Percentiles rank a stretch among this genome's conserved stretches.
phyloP scores from a whole-genome alignment of 2,888 invertebrate genomes.

The Hydropsyche betteni region DNA sequence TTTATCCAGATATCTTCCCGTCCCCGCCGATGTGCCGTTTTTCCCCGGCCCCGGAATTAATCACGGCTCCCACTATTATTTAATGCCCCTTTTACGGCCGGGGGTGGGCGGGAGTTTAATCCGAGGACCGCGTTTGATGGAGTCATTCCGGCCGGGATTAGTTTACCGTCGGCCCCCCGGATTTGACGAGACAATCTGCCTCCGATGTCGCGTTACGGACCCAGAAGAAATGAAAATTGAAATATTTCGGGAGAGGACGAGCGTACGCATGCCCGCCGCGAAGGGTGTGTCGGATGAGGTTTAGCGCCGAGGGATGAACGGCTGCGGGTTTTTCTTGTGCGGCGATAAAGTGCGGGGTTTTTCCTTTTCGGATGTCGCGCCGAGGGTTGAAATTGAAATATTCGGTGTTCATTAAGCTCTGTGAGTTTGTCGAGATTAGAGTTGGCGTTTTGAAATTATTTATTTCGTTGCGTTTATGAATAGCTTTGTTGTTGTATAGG shows the following conservation, averaged over 20 bases:
- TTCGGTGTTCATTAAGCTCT: too few relatives aligned
- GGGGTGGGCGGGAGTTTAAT: slow-evolving; percentile 35
- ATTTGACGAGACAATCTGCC: slow-evolving; percentile 32
- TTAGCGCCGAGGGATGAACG: too few relatives aligned
- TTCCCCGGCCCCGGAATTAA: slow-evolving; percentile 44
- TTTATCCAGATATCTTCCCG: slow-evolving; percentile 40
- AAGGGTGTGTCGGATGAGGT: too few relatives aligned
- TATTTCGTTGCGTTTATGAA: too few relatives aligned
- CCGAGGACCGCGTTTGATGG: slow-evolving; percentile 34
- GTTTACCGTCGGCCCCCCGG: slow-evolving; percentile 28
- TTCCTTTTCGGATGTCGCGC: too few relatives aligned
- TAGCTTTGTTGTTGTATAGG: too few relatives aligned
- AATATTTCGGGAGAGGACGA: background rate
- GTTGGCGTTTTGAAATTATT: too few relatives aligned
- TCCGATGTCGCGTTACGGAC: background rate
- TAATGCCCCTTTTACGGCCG: slow-evolving; percentile 48
- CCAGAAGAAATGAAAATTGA: slow-evolving; percentile 28
- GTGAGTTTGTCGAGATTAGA: too few relatives aligned
- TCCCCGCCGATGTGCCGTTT: slow-evolving; percentile 25
- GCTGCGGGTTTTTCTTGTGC: too few relatives aligned
- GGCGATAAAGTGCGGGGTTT: too few relatives aligned
- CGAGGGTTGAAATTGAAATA: too few relatives aligned
- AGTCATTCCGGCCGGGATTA: slow-evolving; percentile 37
- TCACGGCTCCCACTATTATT: slow-evolving; percentile 48
- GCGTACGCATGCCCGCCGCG: too few relatives aligned